Percentiles rank a stretch among this genome's conserved stretches.
phyloP scores from a whole-genome alignment of 2,888 invertebrate species.

The Sinopyrophorus schimmeli region DNA sequence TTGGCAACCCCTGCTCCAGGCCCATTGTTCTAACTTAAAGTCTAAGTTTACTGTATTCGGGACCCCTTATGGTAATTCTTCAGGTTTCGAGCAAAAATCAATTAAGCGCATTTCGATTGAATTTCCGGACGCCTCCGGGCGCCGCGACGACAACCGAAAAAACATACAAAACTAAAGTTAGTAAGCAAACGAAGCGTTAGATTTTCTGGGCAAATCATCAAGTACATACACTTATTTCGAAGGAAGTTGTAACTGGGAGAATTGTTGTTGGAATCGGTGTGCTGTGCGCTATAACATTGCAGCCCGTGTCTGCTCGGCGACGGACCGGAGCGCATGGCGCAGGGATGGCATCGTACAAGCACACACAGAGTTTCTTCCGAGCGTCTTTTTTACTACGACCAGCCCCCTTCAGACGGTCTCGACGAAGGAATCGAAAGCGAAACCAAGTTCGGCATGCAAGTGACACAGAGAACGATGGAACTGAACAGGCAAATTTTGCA shows the following conservation, averaged over 20 bases:
- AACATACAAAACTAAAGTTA: constrained; percentile 18
- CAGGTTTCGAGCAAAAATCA: no score
- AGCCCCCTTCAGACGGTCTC: no score
- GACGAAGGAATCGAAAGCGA: neutral
- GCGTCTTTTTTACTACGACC: no score
- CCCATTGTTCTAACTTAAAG: no score
- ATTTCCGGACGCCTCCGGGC: no score
- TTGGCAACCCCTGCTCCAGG: no score
- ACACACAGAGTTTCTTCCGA: constrained; percentile 27
- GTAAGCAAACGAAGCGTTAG: constrained; percentile 37
- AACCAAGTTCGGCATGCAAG: constrained; percentile 6
- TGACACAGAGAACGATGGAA: constrained; percentile 9
- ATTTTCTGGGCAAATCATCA: constrained; percentile 32
- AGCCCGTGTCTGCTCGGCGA: constrained; percentile 46
- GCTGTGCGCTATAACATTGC: constrained; percentile 39
- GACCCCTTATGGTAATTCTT: no score
- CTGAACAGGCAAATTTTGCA: constrained; percentile 5
- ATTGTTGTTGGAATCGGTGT: constrained; percentile 51
- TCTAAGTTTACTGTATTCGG: no score
- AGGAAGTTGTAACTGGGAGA: constrained; percentile 46
- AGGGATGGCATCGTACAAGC: constrained; percentile 44
- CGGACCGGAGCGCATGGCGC: constrained; percentile 53
- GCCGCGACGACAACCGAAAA: no score
- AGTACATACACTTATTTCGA: constrained; percentile 52
- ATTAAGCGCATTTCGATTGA: no score